Conservation (phyloP, 2,113 vertebrate genomes). For the Calyptommatus sinebrachiatus region DNA sequence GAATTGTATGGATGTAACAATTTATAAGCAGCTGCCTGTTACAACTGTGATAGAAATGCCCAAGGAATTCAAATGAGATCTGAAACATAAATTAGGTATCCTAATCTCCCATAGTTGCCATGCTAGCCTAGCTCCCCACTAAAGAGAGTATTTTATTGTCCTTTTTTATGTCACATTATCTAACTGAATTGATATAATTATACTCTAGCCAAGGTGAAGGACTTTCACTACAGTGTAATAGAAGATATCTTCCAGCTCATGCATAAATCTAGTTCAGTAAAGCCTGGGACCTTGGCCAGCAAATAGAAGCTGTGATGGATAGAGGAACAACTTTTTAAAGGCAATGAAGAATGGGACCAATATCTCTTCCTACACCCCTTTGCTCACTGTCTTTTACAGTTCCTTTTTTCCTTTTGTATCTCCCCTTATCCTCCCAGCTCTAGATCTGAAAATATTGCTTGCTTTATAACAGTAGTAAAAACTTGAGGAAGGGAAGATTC, state of each 20-base stretch:
- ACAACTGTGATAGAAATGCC: conserved; percentile 38
- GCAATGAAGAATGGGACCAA: not conserved
- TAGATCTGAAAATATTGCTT: not conserved
- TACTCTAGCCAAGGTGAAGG: conserved; percentile 34
- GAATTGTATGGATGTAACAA: conserved; percentile 49
- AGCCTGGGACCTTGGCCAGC: conserved; percentile 23
- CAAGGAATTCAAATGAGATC: conserved; percentile 60
- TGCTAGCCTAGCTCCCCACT: conserved; percentile 32
- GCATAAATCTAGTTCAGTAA: conserved; percentile 14
- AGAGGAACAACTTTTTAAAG: not conserved
- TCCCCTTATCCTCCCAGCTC: no score
- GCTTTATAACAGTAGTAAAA: not conserved
- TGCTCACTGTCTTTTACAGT: not conserved
- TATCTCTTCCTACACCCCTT: not conserved
- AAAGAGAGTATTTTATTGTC: conserved; percentile 58
- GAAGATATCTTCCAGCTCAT: not conserved
- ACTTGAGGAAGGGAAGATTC: not conserved
- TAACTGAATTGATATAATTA: conserved; percentile 45
- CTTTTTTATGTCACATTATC: conserved; percentile 47
- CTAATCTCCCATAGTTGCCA: conserved; percentile 56
- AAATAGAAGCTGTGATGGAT: conserved; percentile 1
- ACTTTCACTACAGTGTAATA: not conserved
- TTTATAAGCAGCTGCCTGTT: conserved; percentile 48
- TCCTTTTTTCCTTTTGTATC: not conserved
- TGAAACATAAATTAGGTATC: conserved; percentile 56